phyloP scores from a whole-genome alignment of 2,113 vertebrate genomes.

The Epinephelus fuscoguttatus region DNA sequence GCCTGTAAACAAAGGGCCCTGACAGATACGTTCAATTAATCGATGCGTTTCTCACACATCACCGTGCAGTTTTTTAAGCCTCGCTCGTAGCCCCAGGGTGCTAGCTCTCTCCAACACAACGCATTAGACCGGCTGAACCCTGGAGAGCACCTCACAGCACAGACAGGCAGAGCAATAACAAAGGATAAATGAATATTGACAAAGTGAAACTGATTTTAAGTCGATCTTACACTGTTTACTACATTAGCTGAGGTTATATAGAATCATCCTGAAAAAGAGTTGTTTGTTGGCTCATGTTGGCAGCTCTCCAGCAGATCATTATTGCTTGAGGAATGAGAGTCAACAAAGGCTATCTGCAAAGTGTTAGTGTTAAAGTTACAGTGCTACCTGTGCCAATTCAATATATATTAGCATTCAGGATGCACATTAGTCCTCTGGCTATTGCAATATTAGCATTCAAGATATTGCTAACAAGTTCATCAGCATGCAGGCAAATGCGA shows the following conservation, averaged over 20 bases:
- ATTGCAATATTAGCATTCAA: constrained; percentile 68
- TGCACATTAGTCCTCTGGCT: constrained; percentile 48
- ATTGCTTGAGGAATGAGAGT: constrained; percentile 9
- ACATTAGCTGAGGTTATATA: background rate
- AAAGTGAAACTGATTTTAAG: constrained; percentile 11
- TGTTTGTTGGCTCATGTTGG: constrained; percentile 8
- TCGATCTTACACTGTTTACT: constrained; percentile 3
- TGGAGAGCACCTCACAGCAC: constrained; percentile 5
- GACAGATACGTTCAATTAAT: constrained; percentile 62
- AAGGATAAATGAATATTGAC: constrained; percentile 14
- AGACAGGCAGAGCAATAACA: constrained; percentile 12
- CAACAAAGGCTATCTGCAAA: constrained; percentile 28
- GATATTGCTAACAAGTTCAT: constrained; percentile 69
- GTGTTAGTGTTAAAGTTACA: constrained; percentile 21
- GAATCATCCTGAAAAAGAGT: background rate
- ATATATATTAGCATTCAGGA: constrained; percentile 61
- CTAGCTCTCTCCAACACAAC: constrained; percentile 2
- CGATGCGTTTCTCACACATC: constrained; percentile 46
- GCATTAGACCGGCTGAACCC: constrained; percentile 32
- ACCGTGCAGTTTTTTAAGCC: constrained; percentile 18
- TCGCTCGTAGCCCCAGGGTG: background rate
- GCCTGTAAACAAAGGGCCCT: constrained; percentile 62
- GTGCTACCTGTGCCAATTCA: constrained; percentile 23
- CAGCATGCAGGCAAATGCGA: constrained; percentile 58
- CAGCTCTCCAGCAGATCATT: constrained; percentile 5